Base-by-base conservation (phyloP, 2,888 invertebrate genomes). In the Theretra japonica region DNA sequence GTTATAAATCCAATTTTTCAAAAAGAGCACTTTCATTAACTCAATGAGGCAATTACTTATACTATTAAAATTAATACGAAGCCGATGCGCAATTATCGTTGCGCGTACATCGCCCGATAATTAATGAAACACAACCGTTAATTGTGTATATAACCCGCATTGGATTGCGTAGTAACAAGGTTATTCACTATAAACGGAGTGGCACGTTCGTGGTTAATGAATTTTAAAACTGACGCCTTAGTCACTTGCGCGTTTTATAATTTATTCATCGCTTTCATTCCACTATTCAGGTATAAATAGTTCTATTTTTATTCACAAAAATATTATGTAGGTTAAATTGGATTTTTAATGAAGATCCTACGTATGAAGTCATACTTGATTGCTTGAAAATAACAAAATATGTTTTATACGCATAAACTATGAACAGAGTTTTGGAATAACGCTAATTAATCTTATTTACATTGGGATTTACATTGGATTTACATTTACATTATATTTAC, bases 1-100 rank as follows among this genome's bases (percentile, higher is more conserved):
- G 23, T 57, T 25, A 58, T 58, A 17, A 25, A 58, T 58, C 23
- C 25, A 58, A 58, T 58, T 23, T 58, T 17, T 25, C 15, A 58
- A 58, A 58, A 25, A 11, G 33, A n/a, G 62, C 41, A 41, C 1
- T 62, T 62, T 62, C 62, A 65, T 65, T 65, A 48, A 17, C 48
- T 23, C 2, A 17, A 23, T 48, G 23, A 48, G 48, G 7, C 23
- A 23, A 65, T 48, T 48, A 33, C n/a, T 33, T 62, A 28, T 58
- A 58, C 25, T 17, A 25, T 62, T 41, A 62, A 21, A 33, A 62
- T 62, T 41, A 41, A 62, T 4, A 62, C 8, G 21, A 21, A 21
- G 19, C 8, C 21, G 41, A 41, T 33, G 21, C n/a, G 15, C 1
- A 62, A 62, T 62, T 60, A 30, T 30, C 59, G 6, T 62, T 62